Percentiles rank a stretch among this genome's conserved stretches.
Evolutionary conservation across 2,888 invertebrate genomes (phyloP).

Genomic region (Chelonus formosanus): DNA sequence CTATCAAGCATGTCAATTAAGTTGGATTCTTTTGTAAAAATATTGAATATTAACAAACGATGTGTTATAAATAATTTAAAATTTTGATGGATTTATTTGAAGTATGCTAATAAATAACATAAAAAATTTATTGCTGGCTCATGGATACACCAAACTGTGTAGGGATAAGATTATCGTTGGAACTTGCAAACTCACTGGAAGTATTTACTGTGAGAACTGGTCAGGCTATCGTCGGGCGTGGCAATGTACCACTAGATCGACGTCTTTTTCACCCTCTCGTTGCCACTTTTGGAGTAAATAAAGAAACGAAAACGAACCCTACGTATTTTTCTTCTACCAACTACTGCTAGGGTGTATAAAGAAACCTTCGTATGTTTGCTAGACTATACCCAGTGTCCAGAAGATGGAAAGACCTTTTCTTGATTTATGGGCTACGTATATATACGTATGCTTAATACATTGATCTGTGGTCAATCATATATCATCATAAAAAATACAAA

Average conservation of each 20-base stretch:
- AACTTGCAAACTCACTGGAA: conserved; percentile 64
- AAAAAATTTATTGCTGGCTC: conserved; percentile 52
- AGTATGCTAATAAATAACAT: conserved; percentile 47
- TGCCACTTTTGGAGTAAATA: conserved; percentile 32
- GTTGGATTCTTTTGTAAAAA: conserved; percentile 26
- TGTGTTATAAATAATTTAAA: conserved; percentile 28
- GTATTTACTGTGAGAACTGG: conserved; percentile 65
- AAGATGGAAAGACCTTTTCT: too few species aligned
- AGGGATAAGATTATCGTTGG: conserved; percentile 37
- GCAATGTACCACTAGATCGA: conserved; percentile 39
- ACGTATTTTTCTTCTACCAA: conserved; percentile 20
- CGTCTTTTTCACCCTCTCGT: conserved; percentile 36
- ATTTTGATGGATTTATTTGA: conserved; percentile 14
- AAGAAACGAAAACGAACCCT: conserved; percentile 25
- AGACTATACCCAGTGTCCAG: too few species aligned
- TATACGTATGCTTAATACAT: too few species aligned
- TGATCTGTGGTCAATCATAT: too few species aligned
- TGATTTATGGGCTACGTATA: too few species aligned
- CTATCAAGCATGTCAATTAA: conserved; percentile 29
- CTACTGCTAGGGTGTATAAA: conserved; percentile 12
- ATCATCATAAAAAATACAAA: too few species aligned
- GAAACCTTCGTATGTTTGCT: conserved; percentile 29
- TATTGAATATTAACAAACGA: neutral
- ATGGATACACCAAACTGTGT: conserved; percentile 50
- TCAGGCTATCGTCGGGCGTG: conserved; percentile 46